Percentiles rank a stretch among this genome's conserved stretches.
phyloP scores from a whole-genome alignment of 2,888 invertebrate genomes.

The Ornithoptera alexandrae region DNA sequence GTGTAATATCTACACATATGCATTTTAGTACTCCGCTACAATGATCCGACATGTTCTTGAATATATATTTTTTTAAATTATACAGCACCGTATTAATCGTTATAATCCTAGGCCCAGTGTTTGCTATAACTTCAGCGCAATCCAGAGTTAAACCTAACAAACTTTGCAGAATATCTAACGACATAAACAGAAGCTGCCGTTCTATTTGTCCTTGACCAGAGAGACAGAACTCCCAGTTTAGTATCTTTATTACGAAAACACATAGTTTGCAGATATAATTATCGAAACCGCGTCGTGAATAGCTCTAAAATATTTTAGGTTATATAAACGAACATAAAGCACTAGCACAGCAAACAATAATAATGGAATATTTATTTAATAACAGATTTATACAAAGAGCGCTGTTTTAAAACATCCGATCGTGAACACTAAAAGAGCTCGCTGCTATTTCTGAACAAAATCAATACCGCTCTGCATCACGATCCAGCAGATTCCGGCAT shows the following conservation, averaged over 20 bases:
- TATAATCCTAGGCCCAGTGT: not conserved
- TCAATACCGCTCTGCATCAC: conserved; percentile 39
- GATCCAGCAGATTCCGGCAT: conserved; percentile 35
- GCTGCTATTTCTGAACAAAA: conserved; percentile 43
- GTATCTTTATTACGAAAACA: not conserved
- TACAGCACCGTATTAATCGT: no score
- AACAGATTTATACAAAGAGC: not conserved
- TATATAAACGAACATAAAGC: not conserved
- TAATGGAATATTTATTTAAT: conserved; percentile 1
- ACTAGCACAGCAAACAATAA: not conserved
- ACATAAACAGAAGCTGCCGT: not conserved
- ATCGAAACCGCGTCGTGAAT: no score
- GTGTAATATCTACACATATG: not conserved
- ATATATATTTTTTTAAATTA: no score
- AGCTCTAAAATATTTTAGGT: no score
- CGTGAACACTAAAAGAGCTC: conserved; percentile 19
- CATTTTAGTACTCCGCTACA: not conserved
- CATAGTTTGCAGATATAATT: no score
- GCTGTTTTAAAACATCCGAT: conserved; percentile 17
- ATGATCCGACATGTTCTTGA: not conserved
- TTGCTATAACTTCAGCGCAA: no score
- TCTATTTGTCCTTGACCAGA: not conserved
- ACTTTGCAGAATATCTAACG: not conserved
- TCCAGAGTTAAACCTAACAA: no score
- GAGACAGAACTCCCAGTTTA: not conserved